phyloP scores from a whole-genome alignment of 1,140 invertebrate genomes.

The Neotoxoptera formosana region DNA sequence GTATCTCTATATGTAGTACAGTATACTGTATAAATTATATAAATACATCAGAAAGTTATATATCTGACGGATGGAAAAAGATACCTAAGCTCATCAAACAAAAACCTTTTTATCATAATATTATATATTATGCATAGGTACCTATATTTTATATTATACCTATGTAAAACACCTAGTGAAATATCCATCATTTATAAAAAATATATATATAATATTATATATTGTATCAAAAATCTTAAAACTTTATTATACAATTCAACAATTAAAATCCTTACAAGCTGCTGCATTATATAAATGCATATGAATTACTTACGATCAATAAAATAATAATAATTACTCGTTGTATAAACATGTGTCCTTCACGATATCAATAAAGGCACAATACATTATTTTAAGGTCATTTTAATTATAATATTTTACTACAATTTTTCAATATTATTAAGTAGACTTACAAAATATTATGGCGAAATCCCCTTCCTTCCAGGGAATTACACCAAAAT shows the following conservation, averaged over 20 bases:
- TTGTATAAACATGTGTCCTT: background rate
- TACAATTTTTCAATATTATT: background rate
- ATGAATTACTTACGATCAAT: background rate
- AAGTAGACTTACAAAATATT: constrained; percentile 28
- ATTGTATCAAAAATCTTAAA: background rate
- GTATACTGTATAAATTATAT: background rate
- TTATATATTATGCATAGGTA: background rate
- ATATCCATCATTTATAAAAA: background rate
- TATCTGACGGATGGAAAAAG: background rate
- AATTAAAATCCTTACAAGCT: background rate
- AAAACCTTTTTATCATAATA: background rate
- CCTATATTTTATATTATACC: background rate
- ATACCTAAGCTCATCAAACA: background rate
- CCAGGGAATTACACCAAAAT: constrained; percentile 25
- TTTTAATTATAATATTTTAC: constrained; percentile 12
- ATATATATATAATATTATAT: no score
- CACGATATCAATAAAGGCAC: background rate
- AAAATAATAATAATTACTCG: background rate
- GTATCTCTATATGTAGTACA: background rate
- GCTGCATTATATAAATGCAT: background rate
- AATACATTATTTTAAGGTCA: constrained; percentile 21
- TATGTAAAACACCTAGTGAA: background rate
- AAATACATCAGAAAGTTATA: background rate
- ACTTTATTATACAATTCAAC: background rate
- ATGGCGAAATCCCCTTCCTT: constrained; percentile 25